Evolutionary conservation across 2,888 invertebrate genomes (phyloP).

Genomic region (Scaptomyza caliginosa): DNA sequence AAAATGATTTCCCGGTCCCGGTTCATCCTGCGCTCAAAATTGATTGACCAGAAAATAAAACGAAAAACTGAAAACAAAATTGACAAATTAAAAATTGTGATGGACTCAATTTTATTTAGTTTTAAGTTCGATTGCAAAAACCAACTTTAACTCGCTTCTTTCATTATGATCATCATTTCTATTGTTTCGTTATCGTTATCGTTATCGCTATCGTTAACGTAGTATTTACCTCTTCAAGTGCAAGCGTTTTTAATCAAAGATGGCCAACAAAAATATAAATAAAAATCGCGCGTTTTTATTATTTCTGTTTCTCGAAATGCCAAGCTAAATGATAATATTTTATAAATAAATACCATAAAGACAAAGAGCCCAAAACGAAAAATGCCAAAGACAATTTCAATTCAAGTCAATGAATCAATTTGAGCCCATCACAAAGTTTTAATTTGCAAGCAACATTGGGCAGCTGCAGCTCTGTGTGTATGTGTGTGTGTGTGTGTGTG

Average conservation of each 20-base stretch:
- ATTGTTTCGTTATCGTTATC: conserved; percentile 36
- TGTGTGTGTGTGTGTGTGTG: conserved; percentile 6
- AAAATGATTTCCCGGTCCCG: conserved; percentile 34
- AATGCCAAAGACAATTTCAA: conserved; percentile 43
- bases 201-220: conserved; percentile 33
- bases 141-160: conserved; percentile 53
- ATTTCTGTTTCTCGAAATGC: conserved; percentile 63
- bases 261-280: conserved; percentile 36
- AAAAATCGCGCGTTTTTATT: conserved; percentile 63
- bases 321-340: conserved; percentile 23
- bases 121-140: conserved; percentile 57
- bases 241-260: conserved; percentile 85
- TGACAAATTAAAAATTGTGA: conserved; percentile 81
- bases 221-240: conserved; percentile 52
- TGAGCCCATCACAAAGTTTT: conserved; percentile 84
- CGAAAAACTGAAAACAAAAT: conserved; percentile 38
- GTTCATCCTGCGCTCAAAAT: conserved; percentile 52
- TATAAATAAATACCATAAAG: conserved; percentile 22
- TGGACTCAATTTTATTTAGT: conserved; percentile 81
- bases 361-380: conserved; percentile 11
- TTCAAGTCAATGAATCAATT: conserved; percentile 25
- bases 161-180: conserved; percentile 27
- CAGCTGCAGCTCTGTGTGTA: conserved; percentile 44
- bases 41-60: conserved; percentile 40
- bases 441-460: conserved; percentile 54